Conservation (phyloP, 2,797 vertebrate species). For the Tenualosa ilisha region DNA sequence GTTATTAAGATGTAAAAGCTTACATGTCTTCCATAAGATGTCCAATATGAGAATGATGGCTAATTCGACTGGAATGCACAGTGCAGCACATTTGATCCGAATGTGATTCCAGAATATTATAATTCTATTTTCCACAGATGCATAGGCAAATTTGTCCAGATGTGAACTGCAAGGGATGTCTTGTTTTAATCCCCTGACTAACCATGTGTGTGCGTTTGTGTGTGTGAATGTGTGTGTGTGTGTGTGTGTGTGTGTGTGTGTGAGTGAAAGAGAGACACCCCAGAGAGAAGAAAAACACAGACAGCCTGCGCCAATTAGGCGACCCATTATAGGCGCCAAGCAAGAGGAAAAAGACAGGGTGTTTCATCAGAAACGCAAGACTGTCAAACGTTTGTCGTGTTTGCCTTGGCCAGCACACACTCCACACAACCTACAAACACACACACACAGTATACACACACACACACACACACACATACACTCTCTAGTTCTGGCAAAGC, state of each 20-base stretch:
- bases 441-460: background rate
- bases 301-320: slow-evolving; percentile 18
- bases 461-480: background rate
- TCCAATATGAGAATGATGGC: background rate
- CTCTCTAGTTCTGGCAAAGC: background rate
- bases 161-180: background rate
- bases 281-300: slow-evolving; percentile 18
- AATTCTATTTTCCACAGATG: slow-evolving; percentile 18
- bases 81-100: background rate
- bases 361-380: slow-evolving; percentile 66
- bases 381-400: slow-evolving; percentile 68
- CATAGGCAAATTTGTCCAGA: slow-evolving; percentile 11
- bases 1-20: background rate
- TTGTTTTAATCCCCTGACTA: background rate
- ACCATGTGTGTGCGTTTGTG: background rate
- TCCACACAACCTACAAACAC: background rate
- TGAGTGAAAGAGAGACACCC: background rate
- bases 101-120: background rate
- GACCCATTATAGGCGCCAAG: slow-evolving; percentile 9
- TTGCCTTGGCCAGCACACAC: slow-evolving; percentile 67
- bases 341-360: slow-evolving; percentile 15
- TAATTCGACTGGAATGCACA: background rate
- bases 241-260: slow-evolving; percentile 19
- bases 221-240: slow-evolving; percentile 18
- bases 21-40: background rate